Evolutionary conservation across 2,113 vertebrate species (phyloP).

Genomic region (Chamaea fasciata): DNA sequence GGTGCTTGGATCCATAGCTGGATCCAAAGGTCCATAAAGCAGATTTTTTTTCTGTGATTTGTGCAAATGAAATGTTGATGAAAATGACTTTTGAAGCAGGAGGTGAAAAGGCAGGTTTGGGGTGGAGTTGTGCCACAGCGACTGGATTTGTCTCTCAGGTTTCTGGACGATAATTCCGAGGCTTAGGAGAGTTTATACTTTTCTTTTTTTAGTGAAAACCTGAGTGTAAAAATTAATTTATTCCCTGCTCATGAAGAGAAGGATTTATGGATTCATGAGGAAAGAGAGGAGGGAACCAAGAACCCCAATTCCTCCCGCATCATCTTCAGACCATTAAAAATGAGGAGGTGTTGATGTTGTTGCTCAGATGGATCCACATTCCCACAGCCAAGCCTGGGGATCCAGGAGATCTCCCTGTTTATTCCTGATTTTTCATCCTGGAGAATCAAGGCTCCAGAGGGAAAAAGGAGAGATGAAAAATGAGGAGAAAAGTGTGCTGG

Average conservation of each 20-base stretch:
- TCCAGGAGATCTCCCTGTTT: fast-evolving
- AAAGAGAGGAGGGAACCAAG: neutral
- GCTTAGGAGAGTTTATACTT: neutral
- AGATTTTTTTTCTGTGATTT: neutral
- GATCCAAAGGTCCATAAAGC: neutral
- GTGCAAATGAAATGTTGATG: neutral
- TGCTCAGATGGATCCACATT: neutral
- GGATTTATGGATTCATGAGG: neutral
- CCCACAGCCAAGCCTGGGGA: neutral
- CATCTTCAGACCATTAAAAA: neutral
- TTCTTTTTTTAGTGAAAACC: neutral
- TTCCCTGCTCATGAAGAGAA: neutral
- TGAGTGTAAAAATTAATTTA: neutral
- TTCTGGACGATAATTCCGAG: neutral
- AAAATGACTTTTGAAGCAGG: neutral
- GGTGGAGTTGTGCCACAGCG: neutral
- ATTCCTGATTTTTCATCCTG: neutral
- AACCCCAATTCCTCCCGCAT: fast-evolving
- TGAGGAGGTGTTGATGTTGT: neutral
- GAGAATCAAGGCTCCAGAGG: neutral
- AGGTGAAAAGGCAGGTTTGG: neutral
- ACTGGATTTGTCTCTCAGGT: neutral
- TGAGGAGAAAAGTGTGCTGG: neutral
- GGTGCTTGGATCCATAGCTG: neutral
- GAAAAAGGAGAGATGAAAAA: neutral